Conservation (phyloP, 2,797 vertebrate genomes). For the Propithecus perrieri region DNA sequence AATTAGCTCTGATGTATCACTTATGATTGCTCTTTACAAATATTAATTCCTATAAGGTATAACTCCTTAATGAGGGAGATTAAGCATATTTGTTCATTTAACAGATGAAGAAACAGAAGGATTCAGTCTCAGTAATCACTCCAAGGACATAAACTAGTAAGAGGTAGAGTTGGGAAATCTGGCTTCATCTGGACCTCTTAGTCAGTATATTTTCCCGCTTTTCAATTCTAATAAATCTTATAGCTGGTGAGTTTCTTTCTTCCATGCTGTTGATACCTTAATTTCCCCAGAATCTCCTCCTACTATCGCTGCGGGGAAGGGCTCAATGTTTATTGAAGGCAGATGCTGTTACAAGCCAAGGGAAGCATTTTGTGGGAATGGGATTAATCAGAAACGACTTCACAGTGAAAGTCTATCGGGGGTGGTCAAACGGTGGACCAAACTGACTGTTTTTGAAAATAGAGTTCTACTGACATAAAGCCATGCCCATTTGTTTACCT, state of each 20-base stretch:
- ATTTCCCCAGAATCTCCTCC: not conserved
- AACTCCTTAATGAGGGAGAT: not conserved
- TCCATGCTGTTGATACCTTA: not conserved
- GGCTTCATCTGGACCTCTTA: not conserved
- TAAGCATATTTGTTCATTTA: not conserved
- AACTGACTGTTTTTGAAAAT: not conserved
- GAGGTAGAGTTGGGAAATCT: not conserved
- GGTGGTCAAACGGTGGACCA: not conserved
- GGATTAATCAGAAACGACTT: not conserved
- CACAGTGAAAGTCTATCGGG: not conserved
- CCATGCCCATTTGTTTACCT: not conserved
- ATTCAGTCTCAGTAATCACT: not conserved
- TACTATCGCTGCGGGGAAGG: not conserved
- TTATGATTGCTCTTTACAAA: not conserved
- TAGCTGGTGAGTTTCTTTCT: not conserved
- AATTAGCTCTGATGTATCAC: not conserved
- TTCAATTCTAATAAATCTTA: not conserved
- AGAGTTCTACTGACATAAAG: not conserved
- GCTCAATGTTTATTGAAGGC: not conserved
- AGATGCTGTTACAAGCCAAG: not conserved
- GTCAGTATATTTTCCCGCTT: not conserved
- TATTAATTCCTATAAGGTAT: not conserved
- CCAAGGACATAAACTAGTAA: not conserved
- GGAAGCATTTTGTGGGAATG: not conserved
- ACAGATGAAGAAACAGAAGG: not conserved